These are phyloP conservation scores for Willisornis vidua DNA, from an alignment of 2,113 vertebrate species.

Conservation along the genomic window DNA sequence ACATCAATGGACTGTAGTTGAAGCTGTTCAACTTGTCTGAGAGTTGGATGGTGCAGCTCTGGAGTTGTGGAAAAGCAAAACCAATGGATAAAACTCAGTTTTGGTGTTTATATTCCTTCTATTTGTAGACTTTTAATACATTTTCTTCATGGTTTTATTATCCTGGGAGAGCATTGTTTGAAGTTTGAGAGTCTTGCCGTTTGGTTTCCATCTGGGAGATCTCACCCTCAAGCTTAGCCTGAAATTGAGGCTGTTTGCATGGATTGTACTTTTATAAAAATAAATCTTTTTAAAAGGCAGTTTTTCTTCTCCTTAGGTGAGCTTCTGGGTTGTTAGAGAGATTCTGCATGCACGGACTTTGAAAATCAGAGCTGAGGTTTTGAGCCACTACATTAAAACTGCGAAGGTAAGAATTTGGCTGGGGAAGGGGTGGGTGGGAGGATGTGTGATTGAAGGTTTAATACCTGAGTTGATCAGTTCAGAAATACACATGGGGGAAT, in stretches of 20 bases:
- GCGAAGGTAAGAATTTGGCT: constrained; percentile 86
- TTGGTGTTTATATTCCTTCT: neutral
- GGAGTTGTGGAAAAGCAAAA: neutral
- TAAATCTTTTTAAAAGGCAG: neutral
- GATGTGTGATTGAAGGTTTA: neutral
- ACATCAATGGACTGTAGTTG: neutral
- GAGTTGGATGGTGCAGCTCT: neutral
- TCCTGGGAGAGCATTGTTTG: neutral
- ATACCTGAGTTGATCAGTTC: neutral
- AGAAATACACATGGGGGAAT: neutral
- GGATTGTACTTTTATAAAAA: neutral
- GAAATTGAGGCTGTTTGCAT: neutral
- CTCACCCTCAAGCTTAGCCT: neutral
- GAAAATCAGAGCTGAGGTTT: constrained; percentile 97
- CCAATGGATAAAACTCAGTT: neutral
- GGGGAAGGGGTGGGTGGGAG: neutral
- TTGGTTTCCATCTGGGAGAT: neutral
- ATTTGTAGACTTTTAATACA: neutral
- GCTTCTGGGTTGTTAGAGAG: constrained; percentile 98
- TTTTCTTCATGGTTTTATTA: neutral
- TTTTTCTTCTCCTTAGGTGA: constrained; percentile 81
- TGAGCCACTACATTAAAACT: constrained; percentile 98
- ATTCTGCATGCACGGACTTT: constrained; percentile 96
- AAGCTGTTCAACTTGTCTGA: neutral
- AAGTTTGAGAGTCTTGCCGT: neutral